Conservation (phyloP, 2,888 invertebrate genomes). For the Nephrocerus scutellatus region DNA sequence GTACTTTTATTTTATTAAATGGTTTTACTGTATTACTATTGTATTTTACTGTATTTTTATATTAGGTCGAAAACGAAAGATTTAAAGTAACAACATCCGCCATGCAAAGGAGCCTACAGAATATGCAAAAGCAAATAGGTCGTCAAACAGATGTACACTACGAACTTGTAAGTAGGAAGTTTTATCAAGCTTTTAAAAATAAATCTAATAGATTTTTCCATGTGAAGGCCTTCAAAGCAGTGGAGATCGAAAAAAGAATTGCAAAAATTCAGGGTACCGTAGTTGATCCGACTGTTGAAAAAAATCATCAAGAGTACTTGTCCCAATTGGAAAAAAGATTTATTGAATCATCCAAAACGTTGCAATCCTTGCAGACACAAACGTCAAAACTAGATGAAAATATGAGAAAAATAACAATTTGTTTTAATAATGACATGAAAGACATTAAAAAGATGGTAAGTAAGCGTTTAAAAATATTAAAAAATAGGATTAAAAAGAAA, state of each 20-base stretch:
- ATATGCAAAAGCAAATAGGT: constrained; percentile 48
- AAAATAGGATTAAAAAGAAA: no score
- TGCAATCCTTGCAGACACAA: constrained; percentile 50
- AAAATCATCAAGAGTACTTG: constrained; percentile 43
- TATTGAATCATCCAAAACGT: constrained; percentile 45
- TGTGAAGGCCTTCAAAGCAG: constrained; percentile 44
- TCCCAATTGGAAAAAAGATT: constrained; percentile 47
- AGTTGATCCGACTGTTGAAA: constrained; percentile 39
- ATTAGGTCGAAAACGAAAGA: constrained; percentile 32
- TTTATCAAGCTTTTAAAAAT: background rate
- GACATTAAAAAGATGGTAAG: constrained; percentile 44
- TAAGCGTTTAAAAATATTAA: no score
- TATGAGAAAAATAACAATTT: constrained; percentile 50
- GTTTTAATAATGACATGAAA: constrained; percentile 48
- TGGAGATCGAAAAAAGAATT: constrained; percentile 46
- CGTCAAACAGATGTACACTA: constrained; percentile 57
- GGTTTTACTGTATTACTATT: background rate
- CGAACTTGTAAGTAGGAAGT: constrained; percentile 50
- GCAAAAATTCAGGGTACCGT: constrained; percentile 41
- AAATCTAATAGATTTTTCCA: constrained; percentile 1
- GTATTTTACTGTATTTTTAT: constrained; percentile 1
- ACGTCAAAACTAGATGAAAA: constrained; percentile 54
- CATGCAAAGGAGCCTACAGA: constrained; percentile 26
- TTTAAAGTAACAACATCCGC: constrained; percentile 27
- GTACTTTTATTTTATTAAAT: background rate